phyloP scores from a whole-genome alignment of 2,113 vertebrate genomes.

The Oncorhynchus mykiss region DNA sequence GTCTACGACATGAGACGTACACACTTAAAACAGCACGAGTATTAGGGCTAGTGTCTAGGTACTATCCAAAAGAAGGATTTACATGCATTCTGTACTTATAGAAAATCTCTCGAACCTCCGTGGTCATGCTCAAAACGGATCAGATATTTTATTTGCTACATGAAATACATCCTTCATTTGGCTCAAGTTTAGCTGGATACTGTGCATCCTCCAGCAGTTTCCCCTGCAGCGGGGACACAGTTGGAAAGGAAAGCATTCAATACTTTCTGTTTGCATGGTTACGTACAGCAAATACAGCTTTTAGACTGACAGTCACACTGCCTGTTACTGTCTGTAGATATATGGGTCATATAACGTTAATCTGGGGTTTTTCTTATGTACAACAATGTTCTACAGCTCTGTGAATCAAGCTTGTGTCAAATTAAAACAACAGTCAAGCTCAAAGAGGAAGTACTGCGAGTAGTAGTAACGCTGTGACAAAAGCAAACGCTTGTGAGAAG shows the following conservation, averaged over 20 bases:
- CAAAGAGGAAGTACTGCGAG: constrained; percentile 16
- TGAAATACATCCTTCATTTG: constrained; percentile 71
- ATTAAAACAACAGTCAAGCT: constrained; percentile 43
- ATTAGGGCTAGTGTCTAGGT: constrained; percentile 38
- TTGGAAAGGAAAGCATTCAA: constrained; percentile 34
- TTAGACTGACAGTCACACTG: constrained; percentile 19
- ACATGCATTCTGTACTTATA: constrained; percentile 51
- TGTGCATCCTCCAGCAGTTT: constrained; percentile 46
- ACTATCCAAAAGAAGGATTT: constrained; percentile 50
- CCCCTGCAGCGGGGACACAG: constrained; percentile 11
- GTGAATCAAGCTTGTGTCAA: constrained; percentile 54
- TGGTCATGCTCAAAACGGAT: constrained; percentile 47
- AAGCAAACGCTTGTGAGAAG: constrained; percentile 32
- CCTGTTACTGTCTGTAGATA: constrained; percentile 46
- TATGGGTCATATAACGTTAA: constrained; percentile 48
- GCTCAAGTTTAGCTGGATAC: constrained; percentile 63
- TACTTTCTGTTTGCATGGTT: not conserved
- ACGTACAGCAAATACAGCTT: too few relatives aligned
- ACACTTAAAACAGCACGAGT: constrained; percentile 37
- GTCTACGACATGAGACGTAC: constrained; percentile 34
- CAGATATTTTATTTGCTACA: constrained; percentile 57
- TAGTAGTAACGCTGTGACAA: constrained; percentile 20
- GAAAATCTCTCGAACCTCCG: constrained; percentile 51
- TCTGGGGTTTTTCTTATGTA: constrained; percentile 33
- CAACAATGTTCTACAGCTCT: constrained; percentile 59